Evolutionary conservation across 2,113 vertebrate genomes (phyloP), one percentile per base, ranked within the genome.

Genomic region (Sinocyclocheilus anophthalmus): DNA sequence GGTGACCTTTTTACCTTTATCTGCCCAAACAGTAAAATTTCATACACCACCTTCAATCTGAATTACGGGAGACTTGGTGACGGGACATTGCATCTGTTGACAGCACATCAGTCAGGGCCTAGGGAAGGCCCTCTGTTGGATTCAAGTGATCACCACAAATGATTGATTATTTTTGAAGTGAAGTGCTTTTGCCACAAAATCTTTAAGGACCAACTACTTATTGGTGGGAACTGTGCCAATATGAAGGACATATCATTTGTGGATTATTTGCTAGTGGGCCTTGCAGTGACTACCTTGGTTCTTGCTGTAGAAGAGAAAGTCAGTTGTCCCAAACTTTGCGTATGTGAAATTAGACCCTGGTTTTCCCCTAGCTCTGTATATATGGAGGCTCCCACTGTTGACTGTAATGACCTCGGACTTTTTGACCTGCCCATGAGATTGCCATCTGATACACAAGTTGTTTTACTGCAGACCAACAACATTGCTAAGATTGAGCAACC

Each of bases 341-440:
- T 94, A 33, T 99, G 98, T 92, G 97, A 99, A 91, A 94, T 96
- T 85, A 96, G 97, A 90, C 97, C 98, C 8, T 99, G 98, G 98
- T 99, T 99, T 93, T 98, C 97, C 2, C 98, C 98, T 37, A 96
- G 92, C 90, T 99, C 98, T 39, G 92, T 95, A 80, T 99, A 99
- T 85, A 97, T 97, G 95, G 98, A 99, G 88, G 97, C 97, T 57
- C 95, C 95, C 57, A 99, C 97, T 61, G 96, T 98, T 91, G 98
- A 99, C 92, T 99, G 98, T 86, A 99, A 99, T 89, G 97, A 99
- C 90, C 93, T 97, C 93, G 97, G 97, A 88, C 96, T 99, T 91
- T 94, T 95, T 83, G 90, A 89, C 86, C 93, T 99, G 86, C 97
- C 98, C 76, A 90, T 92, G 33, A 95, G 90, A 90, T 91, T 99